Percentiles rank a stretch among this genome's conserved stretches.
Evolutionary conservation across 1,140 invertebrate genomes (phyloP).

Genomic region (Dryas iulia): DNA sequence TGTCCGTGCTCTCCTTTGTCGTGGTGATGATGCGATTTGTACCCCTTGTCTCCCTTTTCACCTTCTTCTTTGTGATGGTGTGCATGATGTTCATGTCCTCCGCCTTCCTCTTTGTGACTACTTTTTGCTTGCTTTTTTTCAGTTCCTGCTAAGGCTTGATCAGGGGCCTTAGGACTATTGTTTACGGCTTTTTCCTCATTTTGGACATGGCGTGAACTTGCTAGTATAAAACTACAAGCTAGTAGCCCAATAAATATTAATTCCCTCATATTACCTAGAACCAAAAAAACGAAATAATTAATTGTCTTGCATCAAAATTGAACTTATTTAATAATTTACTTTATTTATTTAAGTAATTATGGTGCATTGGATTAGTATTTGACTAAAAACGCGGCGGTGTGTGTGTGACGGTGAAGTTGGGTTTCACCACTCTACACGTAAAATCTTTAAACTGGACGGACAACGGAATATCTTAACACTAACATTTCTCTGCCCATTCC

Average conservation of each 20-base stretch:
- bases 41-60: conserved; percentile 85
- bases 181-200: conserved; percentile 38
- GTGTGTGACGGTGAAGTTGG: too few relatives aligned
- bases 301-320: background rate
- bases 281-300: conserved; percentile 3
- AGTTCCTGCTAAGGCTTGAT: conserved; percentile 76
- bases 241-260: conserved; percentile 50
- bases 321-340: too few relatives aligned
- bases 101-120: conserved; percentile 81
- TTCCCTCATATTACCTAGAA: conserved; percentile 60
- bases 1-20: conserved; percentile 86
- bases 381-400: too few relatives aligned
- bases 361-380: too few relatives aligned
- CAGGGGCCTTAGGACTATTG: conserved; percentile 36
- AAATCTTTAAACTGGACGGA: too few relatives aligned
- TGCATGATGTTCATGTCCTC: conserved; percentile 83
- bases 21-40: conserved; percentile 84
- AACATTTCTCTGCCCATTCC: too few relatives aligned
- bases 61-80: conserved; percentile 84
- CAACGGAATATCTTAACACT: too few relatives aligned
- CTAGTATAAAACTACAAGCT: conserved; percentile 43
- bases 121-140: conserved; percentile 77
- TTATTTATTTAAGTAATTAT: too few relatives aligned
- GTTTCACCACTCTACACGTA: too few relatives aligned
- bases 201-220: conserved; percentile 57